Base-by-base conservation (phyloP, 2,888 invertebrate genomes). In the Caenorhabditis sp. region DNA sequence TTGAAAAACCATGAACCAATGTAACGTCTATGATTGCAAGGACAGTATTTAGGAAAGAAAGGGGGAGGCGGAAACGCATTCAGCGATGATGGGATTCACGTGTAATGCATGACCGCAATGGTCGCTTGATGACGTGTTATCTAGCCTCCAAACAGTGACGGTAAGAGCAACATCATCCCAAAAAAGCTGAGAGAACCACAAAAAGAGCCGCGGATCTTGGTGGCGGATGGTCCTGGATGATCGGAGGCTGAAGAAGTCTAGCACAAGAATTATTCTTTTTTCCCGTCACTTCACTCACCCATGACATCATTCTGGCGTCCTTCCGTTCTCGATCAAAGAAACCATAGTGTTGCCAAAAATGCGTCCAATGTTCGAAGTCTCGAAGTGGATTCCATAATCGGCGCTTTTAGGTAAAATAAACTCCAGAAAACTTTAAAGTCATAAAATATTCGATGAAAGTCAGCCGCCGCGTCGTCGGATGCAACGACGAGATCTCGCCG, bases 301-400 rank as follows among this genome's bases (percentile, higher is more conserved):
- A 52, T 27, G 37, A 48, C 24, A 39, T 46, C 37, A n/a, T 45
- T 15, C 13, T 65, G 9, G 15, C 59, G 2, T 22, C 52, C 17
- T 26, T 32, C n/a, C 7, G 17, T 62, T n/a, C 20, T 62, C 22
- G 35, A 37, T 13, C 5, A 24, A 9, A 15, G 48, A 6, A 43
- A n/a, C 2, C 15, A 62, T 2, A 62, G 7, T 13, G 37, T 62
- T 15, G 71, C 56, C 5, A 43, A 59, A 17, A 48, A 55, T 13
- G 43, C 62, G 11, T 13, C 37, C 6, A 82, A 82, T 56, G 72
- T 82, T n/a, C 17, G 26, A 52, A 15, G 41, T 81, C 24, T 56
- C 53, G 6, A 79, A 68, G 17, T 82, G 82, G 82, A 45, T 79
- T n/a, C 81, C 82, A 6, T 81, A 82, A 61, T 65, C 53, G 17